These are phyloP conservation scores for Colinus virginianus DNA, from an alignment of 2,113 vertebrate species.

Conservation along the genomic window DNA sequence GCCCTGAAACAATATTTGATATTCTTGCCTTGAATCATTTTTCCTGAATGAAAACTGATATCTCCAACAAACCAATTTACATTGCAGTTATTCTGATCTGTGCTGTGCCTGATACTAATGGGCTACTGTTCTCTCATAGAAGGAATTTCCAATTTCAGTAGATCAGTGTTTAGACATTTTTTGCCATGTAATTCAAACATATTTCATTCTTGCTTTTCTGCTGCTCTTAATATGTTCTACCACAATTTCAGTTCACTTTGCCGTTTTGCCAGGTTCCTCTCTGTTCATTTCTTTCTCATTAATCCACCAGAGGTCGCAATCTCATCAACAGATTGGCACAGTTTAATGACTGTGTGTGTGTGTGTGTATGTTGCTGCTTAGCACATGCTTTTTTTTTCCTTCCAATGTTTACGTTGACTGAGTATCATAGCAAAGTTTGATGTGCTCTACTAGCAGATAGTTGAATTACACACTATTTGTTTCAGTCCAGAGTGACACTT, in stretches of 20 bases:
- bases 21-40: neutral
- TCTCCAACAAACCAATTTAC: neutral
- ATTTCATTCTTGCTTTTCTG: neutral
- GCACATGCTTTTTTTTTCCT: neutral
- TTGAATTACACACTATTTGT: accelerated
- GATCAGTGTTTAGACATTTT: neutral
- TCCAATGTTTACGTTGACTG: neutral
- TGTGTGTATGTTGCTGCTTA: neutral
- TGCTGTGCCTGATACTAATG: neutral
- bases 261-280: neutral
- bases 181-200: neutral
- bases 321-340: neutral
- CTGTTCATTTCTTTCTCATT: neutral
- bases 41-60: neutral
- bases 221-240: neutral
- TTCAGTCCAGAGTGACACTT: neutral
- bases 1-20: conserved; percentile 9
- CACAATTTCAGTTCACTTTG: neutral
- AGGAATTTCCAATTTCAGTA: neutral
- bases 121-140: neutral
- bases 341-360: neutral
- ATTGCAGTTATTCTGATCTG: neutral
- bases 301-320: neutral
- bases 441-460: neutral
- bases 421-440: neutral